phyloP scores from a whole-genome alignment of 1,140 invertebrate genomes.

The Bombus superbus region DNA sequence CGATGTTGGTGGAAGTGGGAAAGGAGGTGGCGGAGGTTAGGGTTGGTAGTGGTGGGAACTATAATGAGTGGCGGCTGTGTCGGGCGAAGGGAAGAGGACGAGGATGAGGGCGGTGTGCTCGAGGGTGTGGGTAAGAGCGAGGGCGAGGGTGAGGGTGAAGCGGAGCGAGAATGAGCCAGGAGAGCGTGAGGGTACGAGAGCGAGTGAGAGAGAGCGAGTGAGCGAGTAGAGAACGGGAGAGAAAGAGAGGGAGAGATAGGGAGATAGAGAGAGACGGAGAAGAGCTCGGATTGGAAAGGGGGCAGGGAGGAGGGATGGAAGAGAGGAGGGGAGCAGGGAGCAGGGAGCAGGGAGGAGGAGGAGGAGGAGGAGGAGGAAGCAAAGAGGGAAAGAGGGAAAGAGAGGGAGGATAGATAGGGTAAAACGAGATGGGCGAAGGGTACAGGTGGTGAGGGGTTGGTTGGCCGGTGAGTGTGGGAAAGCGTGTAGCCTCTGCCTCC shows the following conservation, averaged over 20 bases:
- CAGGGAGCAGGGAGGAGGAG: neutral
- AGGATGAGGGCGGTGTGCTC: constrained; percentile 45
- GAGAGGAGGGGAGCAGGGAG: neutral
- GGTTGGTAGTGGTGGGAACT: constrained; percentile 72
- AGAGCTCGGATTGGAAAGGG: constrained; percentile 11
- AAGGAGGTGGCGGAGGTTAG: constrained; percentile 68
- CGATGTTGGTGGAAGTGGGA: constrained; percentile 59
- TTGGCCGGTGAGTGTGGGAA: constrained; percentile 66
- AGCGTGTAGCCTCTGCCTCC: constrained; percentile 69
- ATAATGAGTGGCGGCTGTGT: constrained; percentile 78
- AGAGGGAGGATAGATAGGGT: constrained; percentile 54
- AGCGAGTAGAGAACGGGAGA: constrained; percentile 20
- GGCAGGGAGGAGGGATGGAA: constrained; percentile 10
- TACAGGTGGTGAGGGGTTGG: constrained; percentile 46
- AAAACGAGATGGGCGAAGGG: constrained; percentile 54
- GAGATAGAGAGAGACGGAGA: constrained; percentile 19
- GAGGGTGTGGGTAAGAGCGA: constrained; percentile 36
- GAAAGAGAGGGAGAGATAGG: constrained; percentile 25
- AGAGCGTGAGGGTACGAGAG: neutral
- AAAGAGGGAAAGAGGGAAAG: constrained; percentile 31
- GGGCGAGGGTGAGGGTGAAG: constrained; percentile 32
- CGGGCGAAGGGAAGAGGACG: constrained; percentile 57
- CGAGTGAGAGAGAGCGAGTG: constrained; percentile 13
- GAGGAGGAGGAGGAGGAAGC: neutral
- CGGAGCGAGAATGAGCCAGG: constrained; percentile 18